Percentiles rank a stretch among this genome's conserved stretches.
Evolutionary conservation across 2,797 vertebrate species (phyloP).

Genomic region (Erethizon dorsatum): DNA sequence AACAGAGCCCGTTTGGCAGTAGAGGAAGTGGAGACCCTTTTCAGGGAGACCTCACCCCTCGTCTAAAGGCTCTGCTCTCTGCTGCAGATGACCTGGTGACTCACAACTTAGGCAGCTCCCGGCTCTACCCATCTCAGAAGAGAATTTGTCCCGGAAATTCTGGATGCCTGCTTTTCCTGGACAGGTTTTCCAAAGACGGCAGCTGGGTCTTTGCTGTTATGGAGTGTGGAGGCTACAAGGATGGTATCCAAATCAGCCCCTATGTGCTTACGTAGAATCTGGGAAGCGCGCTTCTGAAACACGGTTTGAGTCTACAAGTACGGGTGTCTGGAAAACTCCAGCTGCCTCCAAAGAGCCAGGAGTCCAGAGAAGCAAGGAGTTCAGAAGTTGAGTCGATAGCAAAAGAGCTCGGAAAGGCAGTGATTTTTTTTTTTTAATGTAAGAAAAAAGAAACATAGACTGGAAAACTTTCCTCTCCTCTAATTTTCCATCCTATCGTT

Average conservation of each 20-base stretch:
- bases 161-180: slow-evolving; percentile 85
- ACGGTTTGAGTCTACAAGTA: slow-evolving; percentile 47
- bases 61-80: neutral
- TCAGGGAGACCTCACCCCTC: neutral
- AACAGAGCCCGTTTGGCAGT: neutral
- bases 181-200: slow-evolving; percentile 82
- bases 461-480: slow-evolving; percentile 73
- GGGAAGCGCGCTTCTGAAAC: slow-evolving; percentile 74
- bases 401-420: slow-evolving; percentile 56
- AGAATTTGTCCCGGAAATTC: slow-evolving; percentile 87
- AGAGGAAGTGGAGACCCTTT: neutral
- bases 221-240: slow-evolving; percentile 63
- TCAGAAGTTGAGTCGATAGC: neutral
- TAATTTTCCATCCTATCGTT: slow-evolving; percentile 80
- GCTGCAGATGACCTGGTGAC: slow-evolving; percentile 82
- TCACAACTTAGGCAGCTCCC: slow-evolving; percentile 85
- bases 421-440: neutral
- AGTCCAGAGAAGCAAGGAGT: slow-evolving; percentile 58
- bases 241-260: slow-evolving; percentile 68
- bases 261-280: slow-evolving; percentile 69
- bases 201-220: slow-evolving; percentile 74
- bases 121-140: slow-evolving; percentile 85
- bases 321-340: slow-evolving; percentile 76
- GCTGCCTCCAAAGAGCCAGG: slow-evolving; percentile 72
- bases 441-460: neutral